Evolutionary conservation across 2,113 vertebrate species (phyloP), one percentile per base, ranked within the genome.

Genomic region (Symphodus melops): DNA sequence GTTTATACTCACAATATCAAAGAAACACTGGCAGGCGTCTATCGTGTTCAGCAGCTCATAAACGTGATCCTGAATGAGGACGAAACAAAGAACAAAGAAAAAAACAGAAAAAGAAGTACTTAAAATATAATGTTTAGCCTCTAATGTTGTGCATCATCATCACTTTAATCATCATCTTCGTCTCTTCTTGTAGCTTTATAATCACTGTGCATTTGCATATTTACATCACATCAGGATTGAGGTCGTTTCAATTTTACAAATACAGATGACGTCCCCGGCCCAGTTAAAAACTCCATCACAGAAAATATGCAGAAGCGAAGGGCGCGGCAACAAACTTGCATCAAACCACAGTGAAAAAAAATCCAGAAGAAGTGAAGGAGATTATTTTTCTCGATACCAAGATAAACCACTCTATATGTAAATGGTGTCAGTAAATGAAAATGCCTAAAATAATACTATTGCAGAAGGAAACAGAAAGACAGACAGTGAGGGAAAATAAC

Each of bases 21-120:
- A 97, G 93, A 93, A 95, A 82, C 97, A 98, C 89, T 96, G 97
- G 88, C 88, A 96, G 86, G 96, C 96, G 8, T 98, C 97, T 0
- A 98, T 96, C 77, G 96, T 95, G 92, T 97, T 98, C 73, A 98
- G 92, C 85, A 99, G 81, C 91, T 98, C 97, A 59, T 97, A 98
- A 10, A 97, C 97, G 8, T 99, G 96, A 78, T 98, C 97, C 97
- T 98, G 84, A 44, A 57, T 56, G 20, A 81, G 57, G 19, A 68
- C 60, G 5, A 67, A 33, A 78, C 11, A 46, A 8, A 11, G 42
- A 53, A 48, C 6, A 42, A 17, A 84, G 51, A 70, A 74, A 74
- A 70, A 74, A 74, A 41, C 12, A 48, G 23, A 48, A 12, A 7
- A 17, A 33, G 6, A 54, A 12, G 19, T 3, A 12, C 0, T 61